Evolutionary conservation across 2,113 vertebrate species (phyloP).

Genomic region (Sturnus vulgaris): DNA sequence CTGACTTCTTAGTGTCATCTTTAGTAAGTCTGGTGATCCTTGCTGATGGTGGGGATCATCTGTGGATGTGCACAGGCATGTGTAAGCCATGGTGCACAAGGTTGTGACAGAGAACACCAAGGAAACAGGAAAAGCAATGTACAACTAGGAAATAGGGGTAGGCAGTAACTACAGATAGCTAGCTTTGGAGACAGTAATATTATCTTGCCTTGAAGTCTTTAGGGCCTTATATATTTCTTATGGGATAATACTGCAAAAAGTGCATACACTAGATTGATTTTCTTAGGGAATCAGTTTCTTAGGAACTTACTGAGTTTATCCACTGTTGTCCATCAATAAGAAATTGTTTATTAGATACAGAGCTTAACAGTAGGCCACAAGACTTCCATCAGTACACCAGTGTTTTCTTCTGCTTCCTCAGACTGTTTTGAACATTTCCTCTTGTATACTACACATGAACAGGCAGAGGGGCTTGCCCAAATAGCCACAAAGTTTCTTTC

Average conservation of each 20-base stretch:
- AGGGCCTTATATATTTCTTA: not conserved
- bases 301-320: not conserved
- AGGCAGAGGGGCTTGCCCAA: not conserved
- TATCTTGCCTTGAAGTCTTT: not conserved
- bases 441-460: not conserved
- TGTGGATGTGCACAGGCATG: not conserved
- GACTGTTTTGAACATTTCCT: not conserved
- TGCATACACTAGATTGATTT: not conserved
- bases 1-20: not conserved
- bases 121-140: not conserved
- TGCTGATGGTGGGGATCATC: accelerated
- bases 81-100: accelerated
- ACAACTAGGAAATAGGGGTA: not conserved
- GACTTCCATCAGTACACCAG: not conserved
- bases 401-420: not conserved
- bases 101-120: not conserved
- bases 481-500: not conserved
- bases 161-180: not conserved
- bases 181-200: not conserved
- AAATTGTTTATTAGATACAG: not conserved
- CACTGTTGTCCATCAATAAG: not conserved
- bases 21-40: not conserved
- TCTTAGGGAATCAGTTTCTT: not conserved
- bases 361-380: not conserved
- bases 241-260: not conserved